Evolutionary conservation across 2,888 invertebrate genomes (phyloP).

Genomic region (Sphaerophoria rueppellii): DNA sequence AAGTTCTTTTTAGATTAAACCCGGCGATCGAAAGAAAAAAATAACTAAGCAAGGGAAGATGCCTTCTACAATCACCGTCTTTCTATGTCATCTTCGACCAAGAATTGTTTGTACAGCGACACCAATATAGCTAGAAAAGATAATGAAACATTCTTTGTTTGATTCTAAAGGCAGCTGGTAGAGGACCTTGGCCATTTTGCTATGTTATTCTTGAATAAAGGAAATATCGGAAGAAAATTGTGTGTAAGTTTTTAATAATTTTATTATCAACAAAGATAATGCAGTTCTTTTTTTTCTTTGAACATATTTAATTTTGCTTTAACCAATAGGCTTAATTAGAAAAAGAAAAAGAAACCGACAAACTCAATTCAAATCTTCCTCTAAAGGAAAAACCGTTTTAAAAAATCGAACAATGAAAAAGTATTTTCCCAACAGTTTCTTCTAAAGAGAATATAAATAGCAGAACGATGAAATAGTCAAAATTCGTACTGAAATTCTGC

Average conservation of each 20-base stretch:
- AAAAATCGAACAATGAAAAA: constrained; percentile 58
- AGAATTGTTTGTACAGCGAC: too few relatives aligned
- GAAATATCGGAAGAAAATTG: neutral
- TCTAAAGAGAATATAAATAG: neutral
- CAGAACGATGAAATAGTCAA: constrained; percentile 59
- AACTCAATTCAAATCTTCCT: neutral
- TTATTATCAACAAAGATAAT: constrained; percentile 68
- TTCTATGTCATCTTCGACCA: too few relatives aligned
- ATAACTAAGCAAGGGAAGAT: too few relatives aligned
- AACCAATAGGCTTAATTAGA: constrained; percentile 36
- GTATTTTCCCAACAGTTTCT: constrained; percentile 43
- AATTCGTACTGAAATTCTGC: constrained; percentile 50
- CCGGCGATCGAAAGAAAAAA: too few relatives aligned
- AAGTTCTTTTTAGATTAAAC: too few relatives aligned
- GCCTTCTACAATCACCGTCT: too few relatives aligned
- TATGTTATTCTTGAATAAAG: too few relatives aligned
- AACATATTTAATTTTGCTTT: constrained; percentile 50
- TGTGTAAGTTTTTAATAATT: constrained; percentile 33
- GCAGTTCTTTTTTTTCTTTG: constrained; percentile 40
- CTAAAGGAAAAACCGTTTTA: constrained; percentile 1
- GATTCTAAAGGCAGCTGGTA: too few relatives aligned
- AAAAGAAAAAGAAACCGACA: constrained; percentile 37
- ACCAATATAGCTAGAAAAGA: too few relatives aligned
- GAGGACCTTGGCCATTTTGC: too few relatives aligned
- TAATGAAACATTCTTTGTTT: too few relatives aligned